Evolutionary conservation across 2,113 vertebrate genomes (phyloP).

Genomic region (Phoxinus phoxinus): DNA sequence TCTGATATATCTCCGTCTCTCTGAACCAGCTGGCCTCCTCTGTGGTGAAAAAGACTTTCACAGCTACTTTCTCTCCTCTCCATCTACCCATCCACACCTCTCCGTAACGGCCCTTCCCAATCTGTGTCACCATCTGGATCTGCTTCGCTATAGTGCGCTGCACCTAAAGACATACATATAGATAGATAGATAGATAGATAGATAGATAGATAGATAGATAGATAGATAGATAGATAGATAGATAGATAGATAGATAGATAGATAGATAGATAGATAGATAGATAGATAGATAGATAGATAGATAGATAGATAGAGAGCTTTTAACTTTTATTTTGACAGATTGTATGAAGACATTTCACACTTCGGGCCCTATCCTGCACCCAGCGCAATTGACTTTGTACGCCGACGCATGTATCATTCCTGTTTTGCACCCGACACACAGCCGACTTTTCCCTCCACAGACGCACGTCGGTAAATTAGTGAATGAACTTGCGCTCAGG

Average conservation of each 20-base stretch:
- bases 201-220: background rate
- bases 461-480: no score
- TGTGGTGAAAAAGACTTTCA: constrained; percentile 97
- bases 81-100: constrained; percentile 98
- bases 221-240: background rate
- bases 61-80: constrained; percentile 94
- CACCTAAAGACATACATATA: constrained; percentile 79
- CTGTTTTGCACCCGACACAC: no score
- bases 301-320: no score
- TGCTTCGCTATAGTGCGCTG: constrained; percentile 98
- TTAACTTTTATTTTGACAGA: no score
- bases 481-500: no score
- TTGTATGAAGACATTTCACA: no score
- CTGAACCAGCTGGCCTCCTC: constrained; percentile 99
- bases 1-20: constrained; percentile 98
- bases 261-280: no score
- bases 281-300: no score
- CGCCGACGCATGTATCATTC: no score
- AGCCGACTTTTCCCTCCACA: no score
- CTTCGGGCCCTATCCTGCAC: no score
- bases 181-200: background rate
- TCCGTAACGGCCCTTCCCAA: constrained; percentile 96
- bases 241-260: background rate
- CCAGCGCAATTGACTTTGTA: no score
- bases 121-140: constrained; percentile 98